Percentiles rank a stretch among this genome's conserved stretches.
phyloP scores from a whole-genome alignment of 2,113 vertebrate genomes.

The Delphinus delphis region DNA sequence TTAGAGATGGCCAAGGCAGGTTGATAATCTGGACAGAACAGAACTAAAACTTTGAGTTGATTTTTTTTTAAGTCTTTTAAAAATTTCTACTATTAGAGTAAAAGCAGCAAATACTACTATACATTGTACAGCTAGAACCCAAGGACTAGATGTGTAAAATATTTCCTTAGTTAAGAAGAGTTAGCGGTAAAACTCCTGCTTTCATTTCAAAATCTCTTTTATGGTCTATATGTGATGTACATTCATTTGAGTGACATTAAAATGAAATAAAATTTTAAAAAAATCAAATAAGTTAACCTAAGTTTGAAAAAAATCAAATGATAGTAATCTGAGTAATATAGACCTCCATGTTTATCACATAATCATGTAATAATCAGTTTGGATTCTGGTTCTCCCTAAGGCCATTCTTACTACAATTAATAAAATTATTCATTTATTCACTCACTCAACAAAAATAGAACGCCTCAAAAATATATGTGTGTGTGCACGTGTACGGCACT shows the following conservation, averaged over 20 bases:
- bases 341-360: background rate
- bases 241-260: constrained; percentile 28
- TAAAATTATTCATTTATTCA: constrained; percentile 41
- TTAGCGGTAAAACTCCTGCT: background rate
- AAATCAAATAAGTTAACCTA: constrained; percentile 27
- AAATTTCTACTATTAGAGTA: background rate
- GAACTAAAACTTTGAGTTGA: background rate
- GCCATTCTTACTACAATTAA: constrained; percentile 47
- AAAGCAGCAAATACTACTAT: background rate
- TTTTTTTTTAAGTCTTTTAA: background rate
- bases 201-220: constrained; percentile 36
- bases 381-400: background rate
- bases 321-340: background rate
- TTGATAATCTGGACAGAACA: background rate
- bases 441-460: constrained; percentile 45
- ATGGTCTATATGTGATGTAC: constrained; percentile 4
- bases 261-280: background rate
- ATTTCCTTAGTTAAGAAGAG: constrained; percentile 4
- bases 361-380: constrained; percentile 9
- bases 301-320: constrained; percentile 21
- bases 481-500: background rate
- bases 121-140: background rate
- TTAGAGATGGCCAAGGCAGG: background rate
- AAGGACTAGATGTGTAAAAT: constrained; percentile 20
- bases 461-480: background rate